Percentiles rank a stretch among this genome's conserved stretches.
phyloP scores from a whole-genome alignment of 2,797 vertebrate genomes.

The Parambassis ranga region DNA sequence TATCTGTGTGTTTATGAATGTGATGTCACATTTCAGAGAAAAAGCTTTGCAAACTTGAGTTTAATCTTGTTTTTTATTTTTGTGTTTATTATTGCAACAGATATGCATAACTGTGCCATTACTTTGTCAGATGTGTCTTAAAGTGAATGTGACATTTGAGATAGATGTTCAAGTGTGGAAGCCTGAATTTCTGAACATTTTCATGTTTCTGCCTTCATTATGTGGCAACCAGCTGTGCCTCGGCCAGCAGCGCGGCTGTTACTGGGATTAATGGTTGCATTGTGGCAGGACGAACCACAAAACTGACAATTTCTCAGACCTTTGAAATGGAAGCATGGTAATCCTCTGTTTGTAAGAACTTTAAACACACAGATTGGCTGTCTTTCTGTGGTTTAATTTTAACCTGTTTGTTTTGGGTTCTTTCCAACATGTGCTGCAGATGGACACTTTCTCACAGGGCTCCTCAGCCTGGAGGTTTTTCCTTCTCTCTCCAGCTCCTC shows the following conservation, averaged over 20 bases:
- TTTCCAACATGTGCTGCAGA: slow-evolving; percentile 71
- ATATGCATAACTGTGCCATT: not conserved
- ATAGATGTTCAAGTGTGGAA: too few relatives aligned
- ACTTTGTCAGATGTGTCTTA: too few relatives aligned
- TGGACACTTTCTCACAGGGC: slow-evolving; percentile 76
- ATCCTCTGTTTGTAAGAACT: slow-evolving; percentile 70
- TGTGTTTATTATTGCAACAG: too few relatives aligned
- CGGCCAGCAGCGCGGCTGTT: slow-evolving; percentile 27
- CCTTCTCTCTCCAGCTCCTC: slow-evolving; percentile 23
- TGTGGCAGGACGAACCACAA: slow-evolving; percentile 57
- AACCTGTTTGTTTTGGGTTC: slow-evolving; percentile 81
- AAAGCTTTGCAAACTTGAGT: not conserved
- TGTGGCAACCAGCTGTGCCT: slow-evolving; percentile 11
- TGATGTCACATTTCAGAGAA: not conserved
- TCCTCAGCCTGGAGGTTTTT: slow-evolving; percentile 43
- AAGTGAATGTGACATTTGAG: not conserved
- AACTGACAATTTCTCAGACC: slow-evolving; percentile 62
- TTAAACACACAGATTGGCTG: slow-evolving; percentile 67
- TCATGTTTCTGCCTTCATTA: not conserved
- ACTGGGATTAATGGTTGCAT: slow-evolving; percentile 43
- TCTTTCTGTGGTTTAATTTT: slow-evolving; percentile 79
- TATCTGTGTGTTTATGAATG: not conserved
- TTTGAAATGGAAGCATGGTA: slow-evolving; percentile 67
- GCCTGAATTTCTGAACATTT: not conserved
- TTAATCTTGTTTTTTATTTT: not conserved